Evolutionary conservation across 1,140 invertebrate species (phyloP), one percentile per base, ranked within the genome.

Genomic region (Aricia agestis): DNA sequence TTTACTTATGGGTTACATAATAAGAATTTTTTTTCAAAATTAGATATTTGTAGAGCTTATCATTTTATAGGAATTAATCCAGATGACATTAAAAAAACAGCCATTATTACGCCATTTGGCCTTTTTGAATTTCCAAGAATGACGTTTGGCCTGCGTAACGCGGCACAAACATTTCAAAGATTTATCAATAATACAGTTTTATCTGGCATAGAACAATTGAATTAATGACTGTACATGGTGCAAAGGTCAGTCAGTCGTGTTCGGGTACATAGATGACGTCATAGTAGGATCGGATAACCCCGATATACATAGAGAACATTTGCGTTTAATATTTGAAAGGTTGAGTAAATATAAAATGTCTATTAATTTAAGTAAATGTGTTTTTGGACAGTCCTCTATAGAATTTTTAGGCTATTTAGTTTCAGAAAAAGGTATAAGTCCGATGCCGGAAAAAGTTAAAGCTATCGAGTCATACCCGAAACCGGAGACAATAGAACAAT

Each of bases 181-280:
- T 84, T 92, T 15, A 92, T 94, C 71, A 79, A 92, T 59, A 59
- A 59, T 59, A 59, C 57, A 17, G 17, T 59, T 17, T 59, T 59
- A 59, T 9, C 57, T 15, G 57, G 57, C 4, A 59, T 59, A 59
- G 57, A 59, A 7, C 9, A 59, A 18, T 59, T 59, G n/a, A 18
- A 59, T 59, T 59, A 59, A 7, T 7, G 57, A 59, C 57, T 59
- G 57, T 78, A 41, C 80, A n/a, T 6, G 15, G 17, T 2, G 57
- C 17, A 59, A n/a, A 17, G 57, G 57, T 17, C 57, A 59, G 57
- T 59, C 57, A 15, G 89, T 82, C 66, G 68, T 57, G 13, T 83
- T 72, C 57, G 74, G 82, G 0, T 94, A 93, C 74, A 72, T 94
- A 1, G 93, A 94, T 75, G 93, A 94, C 75, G 87, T 95, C 17